These are phyloP conservation scores for Lycopodina hypogea DNA, from an alignment of 37 sponge, comb jelly and placozoan genomes.

Conservation along the genomic window DNA sequence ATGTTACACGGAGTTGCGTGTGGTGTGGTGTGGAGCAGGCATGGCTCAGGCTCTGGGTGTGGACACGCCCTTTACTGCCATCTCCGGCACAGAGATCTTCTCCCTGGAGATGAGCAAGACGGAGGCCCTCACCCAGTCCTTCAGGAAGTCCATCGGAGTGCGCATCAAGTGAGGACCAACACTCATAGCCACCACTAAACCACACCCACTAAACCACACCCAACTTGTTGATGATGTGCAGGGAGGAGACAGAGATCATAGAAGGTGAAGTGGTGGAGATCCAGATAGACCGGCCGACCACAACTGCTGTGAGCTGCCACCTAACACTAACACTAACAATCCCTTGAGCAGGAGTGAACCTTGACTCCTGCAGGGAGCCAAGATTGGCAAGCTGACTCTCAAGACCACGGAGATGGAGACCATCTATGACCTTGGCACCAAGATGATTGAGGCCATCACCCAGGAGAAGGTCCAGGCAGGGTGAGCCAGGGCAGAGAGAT, in stretches of 20 bases:
- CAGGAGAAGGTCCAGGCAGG: conserved; percentile 97
- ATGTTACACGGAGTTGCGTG: too few species aligned
- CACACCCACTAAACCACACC: neutral
- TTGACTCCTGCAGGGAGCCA: conserved; percentile 67
- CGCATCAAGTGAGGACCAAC: conserved; percentile 81
- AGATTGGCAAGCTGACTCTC: conserved; percentile 92
- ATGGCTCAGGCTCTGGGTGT: conserved; percentile 97
- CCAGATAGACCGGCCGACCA: conserved; percentile 94
- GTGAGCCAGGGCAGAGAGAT: too few species aligned
- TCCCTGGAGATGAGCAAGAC: conserved; percentile 97
- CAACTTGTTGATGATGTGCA: conserved; percentile 9
- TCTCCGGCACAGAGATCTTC: conserved; percentile 93
- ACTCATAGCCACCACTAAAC: neutral
- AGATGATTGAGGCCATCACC: conserved; percentile 97
- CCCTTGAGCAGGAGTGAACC: neutral
- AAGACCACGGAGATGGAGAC: conserved; percentile 99
- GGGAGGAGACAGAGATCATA: conserved; percentile 98
- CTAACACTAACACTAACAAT: neutral
- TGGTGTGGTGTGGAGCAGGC: too few species aligned
- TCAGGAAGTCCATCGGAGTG: conserved; percentile 93
- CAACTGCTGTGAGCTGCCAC: conserved; percentile 68
- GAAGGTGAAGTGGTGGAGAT: conserved; percentile 99
- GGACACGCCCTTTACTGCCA: conserved; percentile 94
- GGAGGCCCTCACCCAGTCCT: conserved; percentile 94
- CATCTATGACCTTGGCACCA: conserved; percentile 92